These are phyloP conservation scores for Macaria liturata DNA, from an alignment of 2,888 invertebrate genomes.

Conservation along the genomic window DNA sequence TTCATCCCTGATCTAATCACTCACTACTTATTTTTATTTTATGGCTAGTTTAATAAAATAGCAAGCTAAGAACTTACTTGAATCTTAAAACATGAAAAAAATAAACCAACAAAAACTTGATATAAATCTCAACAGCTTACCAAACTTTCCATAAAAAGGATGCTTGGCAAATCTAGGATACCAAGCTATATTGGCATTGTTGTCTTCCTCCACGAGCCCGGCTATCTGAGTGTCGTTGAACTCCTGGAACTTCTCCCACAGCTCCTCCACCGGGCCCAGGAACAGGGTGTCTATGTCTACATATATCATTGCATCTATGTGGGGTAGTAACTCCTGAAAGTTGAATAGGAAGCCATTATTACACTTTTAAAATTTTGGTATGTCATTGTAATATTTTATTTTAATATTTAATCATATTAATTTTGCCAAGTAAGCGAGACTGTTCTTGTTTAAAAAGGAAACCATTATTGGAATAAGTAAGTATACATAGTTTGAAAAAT, in stretches of 20 bases:
- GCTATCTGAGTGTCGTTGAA: constrained; percentile 95
- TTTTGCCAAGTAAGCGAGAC: no score
- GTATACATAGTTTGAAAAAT: no score
- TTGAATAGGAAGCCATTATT: background rate
- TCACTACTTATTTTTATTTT: no score
- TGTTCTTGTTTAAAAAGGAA: no score
- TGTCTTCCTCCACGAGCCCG: constrained; percentile 94
- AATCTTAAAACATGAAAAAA: no score
- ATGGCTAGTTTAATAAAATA: no score
- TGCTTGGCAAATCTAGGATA: constrained; percentile 97
- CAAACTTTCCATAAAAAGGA: constrained; percentile 94
- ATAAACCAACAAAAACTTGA: background rate
- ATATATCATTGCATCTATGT: constrained; percentile 94
- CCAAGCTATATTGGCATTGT: constrained; percentile 97
- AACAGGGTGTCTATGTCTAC: constrained; percentile 97
- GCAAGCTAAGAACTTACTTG: no score
- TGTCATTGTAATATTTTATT: no score
- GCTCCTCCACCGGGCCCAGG: constrained; percentile 89
- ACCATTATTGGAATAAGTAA: no score
- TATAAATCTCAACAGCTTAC: constrained; percentile 59
- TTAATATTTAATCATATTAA: no score
- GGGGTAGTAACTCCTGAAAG: constrained; percentile 88
- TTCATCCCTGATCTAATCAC: no score
- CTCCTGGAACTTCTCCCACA: constrained; percentile 91
- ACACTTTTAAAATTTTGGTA: no score